phyloP scores from a whole-genome alignment of 2,113 vertebrate genomes.

The cattle (Bos taurus) region DNA sequence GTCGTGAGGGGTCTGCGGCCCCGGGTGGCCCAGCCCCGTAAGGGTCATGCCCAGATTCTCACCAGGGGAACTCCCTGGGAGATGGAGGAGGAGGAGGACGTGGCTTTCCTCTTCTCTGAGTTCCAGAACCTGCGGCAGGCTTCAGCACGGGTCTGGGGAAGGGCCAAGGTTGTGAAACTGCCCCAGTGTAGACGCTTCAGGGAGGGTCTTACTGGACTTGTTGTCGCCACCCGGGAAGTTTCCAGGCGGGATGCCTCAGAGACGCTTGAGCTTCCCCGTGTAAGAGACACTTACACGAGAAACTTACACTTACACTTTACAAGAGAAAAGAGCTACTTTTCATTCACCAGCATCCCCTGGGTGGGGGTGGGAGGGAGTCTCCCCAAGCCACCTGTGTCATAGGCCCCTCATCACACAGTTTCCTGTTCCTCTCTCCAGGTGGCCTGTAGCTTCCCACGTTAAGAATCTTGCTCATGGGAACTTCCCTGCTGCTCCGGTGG shows the following conservation, averaged over 20 bases:
- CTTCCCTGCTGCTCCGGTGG: neutral
- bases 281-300: neutral
- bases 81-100: accelerated
- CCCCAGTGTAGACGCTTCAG: neutral
- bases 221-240: neutral
- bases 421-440: neutral
- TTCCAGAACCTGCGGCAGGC: neutral
- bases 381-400: neutral
- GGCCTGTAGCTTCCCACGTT: accelerated
- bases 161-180: neutral
- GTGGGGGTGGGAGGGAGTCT: neutral
- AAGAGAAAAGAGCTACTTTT: neutral
- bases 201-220: neutral
- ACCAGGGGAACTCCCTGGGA: neutral
- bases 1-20: neutral
- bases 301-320: no score
- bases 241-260: neutral
- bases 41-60: neutral
- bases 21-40: neutral
- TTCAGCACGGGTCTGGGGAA: neutral
- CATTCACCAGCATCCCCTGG: neutral
- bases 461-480: neutral
- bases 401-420: neutral
- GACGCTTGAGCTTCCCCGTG: accelerated
- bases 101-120: neutral